Percentiles rank a stretch among this genome's conserved stretches.
Evolutionary conservation across 2,113 vertebrate species (phyloP).

Genomic region (Polypterus senegalus): DNA sequence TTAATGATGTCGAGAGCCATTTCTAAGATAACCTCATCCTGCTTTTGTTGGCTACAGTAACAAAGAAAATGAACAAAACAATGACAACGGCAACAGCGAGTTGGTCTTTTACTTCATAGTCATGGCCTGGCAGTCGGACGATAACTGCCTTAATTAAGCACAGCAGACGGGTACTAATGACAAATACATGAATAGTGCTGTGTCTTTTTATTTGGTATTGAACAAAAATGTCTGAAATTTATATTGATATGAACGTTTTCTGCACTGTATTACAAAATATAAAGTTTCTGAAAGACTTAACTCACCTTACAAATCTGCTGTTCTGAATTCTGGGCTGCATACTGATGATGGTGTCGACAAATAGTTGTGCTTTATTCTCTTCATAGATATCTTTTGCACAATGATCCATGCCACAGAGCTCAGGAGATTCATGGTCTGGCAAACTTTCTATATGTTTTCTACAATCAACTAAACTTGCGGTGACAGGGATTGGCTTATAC

Average conservation of each 20-base stretch:
- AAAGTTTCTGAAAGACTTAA: background rate
- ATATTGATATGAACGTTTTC: too few relatives aligned
- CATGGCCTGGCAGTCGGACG: background rate
- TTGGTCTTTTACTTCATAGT: background rate
- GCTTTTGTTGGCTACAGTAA: constrained; percentile 20
- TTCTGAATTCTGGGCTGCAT: constrained; percentile 17
- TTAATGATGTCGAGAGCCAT: constrained; percentile 17
- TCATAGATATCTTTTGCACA: constrained; percentile 19
- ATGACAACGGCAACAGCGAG: background rate
- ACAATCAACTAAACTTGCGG: constrained; percentile 21
- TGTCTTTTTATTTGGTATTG: background rate
- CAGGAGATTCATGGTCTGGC: constrained; percentile 28
- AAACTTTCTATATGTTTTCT: constrained; percentile 25
- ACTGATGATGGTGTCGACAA: constrained; percentile 22
- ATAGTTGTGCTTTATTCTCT: constrained; percentile 17
- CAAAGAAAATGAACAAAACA: background rate
- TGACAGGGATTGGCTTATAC: constrained; percentile 11
- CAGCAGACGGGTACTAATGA: background rate
- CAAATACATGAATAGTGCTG: background rate
- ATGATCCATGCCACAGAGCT: constrained; percentile 34
- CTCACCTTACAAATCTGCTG: constrained; percentile 22
- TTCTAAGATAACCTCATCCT: constrained; percentile 29
- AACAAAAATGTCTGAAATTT: background rate
- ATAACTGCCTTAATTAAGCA: background rate
- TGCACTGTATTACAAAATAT: too few relatives aligned